Evolutionary conservation across 2,797 vertebrate species (phyloP), one percentile per base, ranked within the genome.

Genomic region (Sus cebifrons): DNA sequence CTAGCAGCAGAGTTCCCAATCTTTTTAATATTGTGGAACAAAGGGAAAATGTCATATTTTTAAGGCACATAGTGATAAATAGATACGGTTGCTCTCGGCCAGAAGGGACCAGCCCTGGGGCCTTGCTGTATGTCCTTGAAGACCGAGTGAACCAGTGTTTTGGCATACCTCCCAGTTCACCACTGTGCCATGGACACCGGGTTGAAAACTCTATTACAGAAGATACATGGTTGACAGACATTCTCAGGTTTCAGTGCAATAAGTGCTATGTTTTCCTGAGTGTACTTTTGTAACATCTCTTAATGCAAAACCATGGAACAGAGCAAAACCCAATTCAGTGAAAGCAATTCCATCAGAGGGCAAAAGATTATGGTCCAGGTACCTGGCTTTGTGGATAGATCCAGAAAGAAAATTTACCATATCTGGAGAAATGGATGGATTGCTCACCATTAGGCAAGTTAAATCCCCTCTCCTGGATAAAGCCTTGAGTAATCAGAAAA

Each of bases 381-480:
- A 54, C 40, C 15, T 70, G n/a, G 54, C 54, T 97, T 84, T 89
- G 62, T 52, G 87, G 49, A 65, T 83, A 82, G 94, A 94, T 94
- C 44, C n/a, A 94, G 36, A 82, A 79, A 92, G 84, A 97, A 96
- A 96, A 91, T 94, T 62, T 79, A 81, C 90, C 92, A 32, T 75
- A 95, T 82, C 91, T 96, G 58, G 75, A 93, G 84, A 97, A 97
- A 95, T 94, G 95, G 71, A 90, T 93, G 77, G 58, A 91, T 86
- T 96, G 75, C 93, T 98, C 93, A 87, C 95, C 84, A 73, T 95
- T 78, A 65, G 92, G 79, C 95, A 85, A 93, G 75, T 71, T 94
- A 97, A 97, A 97, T 97, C 77, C 81, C 91, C 89, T 97, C 93
- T 94, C 92, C 91, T 97, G 97, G 95, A 97, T 97, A 95, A 97